Evolutionary conservation across 2,113 vertebrate genomes (phyloP), one percentile per base, ranked within the genome.

Genomic region (Aleadryas rufinucha): DNA sequence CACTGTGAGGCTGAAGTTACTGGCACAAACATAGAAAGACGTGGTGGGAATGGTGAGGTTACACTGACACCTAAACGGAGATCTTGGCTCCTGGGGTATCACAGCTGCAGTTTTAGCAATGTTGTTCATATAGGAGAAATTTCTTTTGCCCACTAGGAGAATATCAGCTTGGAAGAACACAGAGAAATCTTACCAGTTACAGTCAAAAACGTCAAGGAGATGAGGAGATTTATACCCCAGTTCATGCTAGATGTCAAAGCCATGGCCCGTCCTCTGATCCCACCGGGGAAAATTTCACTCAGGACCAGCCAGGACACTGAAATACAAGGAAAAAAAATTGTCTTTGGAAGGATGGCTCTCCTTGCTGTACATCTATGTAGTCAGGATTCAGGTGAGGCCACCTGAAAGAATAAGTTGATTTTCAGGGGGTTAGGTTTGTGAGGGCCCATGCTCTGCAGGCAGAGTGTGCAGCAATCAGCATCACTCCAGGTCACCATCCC

Each of bases 191-290:
- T 98, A 99, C 99, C 99, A 28, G 99, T 99, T 56, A 99, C 77
- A 17, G 99, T 99, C 95, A 99, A 98, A 98, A 99, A 99, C 1
- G 99, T 99, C 98, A 99, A 97, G n/a, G 99, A 99, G 92, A 99
- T 99, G 92, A 99, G 98, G 24, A 99, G 99, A 95, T 99, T 99
- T 74, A 99, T 98, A 83, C 98, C 98, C 99, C 99, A 99, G 98
- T 99, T 99, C 87, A 99, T 98, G 93, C 98, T 99, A 7, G 98
- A 99, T 42, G 99, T 99, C 96, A 99, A 98, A 57, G 99, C 99
- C 94, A 99, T 98, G 41, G 99, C 99, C 56, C 98, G 98, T 92
- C 99, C 99, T 98, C 99, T 97, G 86, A 99, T 98, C 39, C 99
- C 99, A 88, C 98, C 98, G 0, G 99, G 99, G 81, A 99, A 99